Conservation (phyloP, 2,113 vertebrate species). For the Trichomycterus rosablanca region DNA sequence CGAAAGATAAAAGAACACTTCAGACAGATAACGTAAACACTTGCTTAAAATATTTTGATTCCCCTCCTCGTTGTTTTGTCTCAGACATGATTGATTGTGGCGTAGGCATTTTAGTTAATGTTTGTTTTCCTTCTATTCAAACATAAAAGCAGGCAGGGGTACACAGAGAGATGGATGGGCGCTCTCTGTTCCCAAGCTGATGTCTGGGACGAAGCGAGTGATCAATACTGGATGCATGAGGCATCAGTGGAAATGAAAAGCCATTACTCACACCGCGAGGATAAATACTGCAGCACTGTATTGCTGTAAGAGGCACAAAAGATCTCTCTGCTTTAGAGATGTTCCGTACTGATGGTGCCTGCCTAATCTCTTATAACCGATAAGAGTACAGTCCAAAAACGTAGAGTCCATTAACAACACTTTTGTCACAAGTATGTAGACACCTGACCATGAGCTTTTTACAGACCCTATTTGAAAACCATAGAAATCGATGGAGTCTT, state of each 20-base stretch:
- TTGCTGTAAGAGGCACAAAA: neutral
- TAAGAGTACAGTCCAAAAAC: too few relatives aligned
- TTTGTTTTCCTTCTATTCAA: slow-evolving; percentile 15
- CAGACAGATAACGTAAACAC: too few relatives aligned
- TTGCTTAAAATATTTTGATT: too few relatives aligned
- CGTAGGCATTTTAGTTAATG: neutral
- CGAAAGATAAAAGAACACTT: too few relatives aligned
- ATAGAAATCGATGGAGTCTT: too few relatives aligned
- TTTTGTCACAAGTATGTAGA: too few relatives aligned
- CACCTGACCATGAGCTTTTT: too few relatives aligned
- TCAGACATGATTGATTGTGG: neutral
- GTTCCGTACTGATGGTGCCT: too few relatives aligned
- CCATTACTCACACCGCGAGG: slow-evolving; percentile 6
- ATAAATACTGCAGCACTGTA: slow-evolving; percentile 9
- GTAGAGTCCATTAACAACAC: too few relatives aligned
- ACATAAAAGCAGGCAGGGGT: slow-evolving; percentile 11
- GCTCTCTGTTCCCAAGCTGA: slow-evolving; percentile 6
- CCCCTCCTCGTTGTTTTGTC: neutral
- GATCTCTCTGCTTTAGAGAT: too few relatives aligned
- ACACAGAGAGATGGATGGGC: neutral
- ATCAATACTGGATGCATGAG: slow-evolving; percentile 16
- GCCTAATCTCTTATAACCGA: too few relatives aligned
- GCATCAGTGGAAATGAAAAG: slow-evolving; percentile 14
- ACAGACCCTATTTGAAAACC: too few relatives aligned
- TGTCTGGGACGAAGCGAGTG: slow-evolving; percentile 5